A percentile compares a stretch with the other conserved stretches of the same genome.
Conservation (phyloP, 2,113 vertebrate genomes). For the Rhombomys opimus region DNA sequence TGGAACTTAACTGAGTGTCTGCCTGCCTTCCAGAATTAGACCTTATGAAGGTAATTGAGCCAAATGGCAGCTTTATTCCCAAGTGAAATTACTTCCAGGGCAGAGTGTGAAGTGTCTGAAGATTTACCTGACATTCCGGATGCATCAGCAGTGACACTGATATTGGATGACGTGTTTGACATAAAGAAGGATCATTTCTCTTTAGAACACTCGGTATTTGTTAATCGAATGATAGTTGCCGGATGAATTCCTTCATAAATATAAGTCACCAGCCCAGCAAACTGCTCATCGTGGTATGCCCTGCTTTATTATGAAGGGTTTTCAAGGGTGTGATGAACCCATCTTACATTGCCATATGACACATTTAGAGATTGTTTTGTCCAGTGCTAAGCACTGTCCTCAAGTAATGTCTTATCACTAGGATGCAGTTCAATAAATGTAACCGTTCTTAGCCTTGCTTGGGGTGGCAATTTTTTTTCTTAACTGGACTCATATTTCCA, state of each 20-base stretch:
- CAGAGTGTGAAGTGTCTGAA: constrained; percentile 52
- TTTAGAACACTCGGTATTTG: constrained; percentile 71
- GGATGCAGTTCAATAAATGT: background rate
- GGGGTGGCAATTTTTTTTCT: background rate
- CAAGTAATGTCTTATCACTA: constrained; percentile 25
- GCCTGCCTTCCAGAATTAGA: constrained; percentile 75
- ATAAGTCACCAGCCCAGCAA: constrained; percentile 3
- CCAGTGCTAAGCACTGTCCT: background rate
- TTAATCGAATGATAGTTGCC: constrained; percentile 61
- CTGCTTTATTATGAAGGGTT: constrained; percentile 59
- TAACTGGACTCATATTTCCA: background rate
- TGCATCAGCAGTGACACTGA: constrained; percentile 37
- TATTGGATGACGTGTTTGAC: constrained; percentile 53
- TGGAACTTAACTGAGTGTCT: constrained; percentile 62
- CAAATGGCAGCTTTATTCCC: constrained; percentile 67
- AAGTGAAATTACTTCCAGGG: constrained; percentile 70
- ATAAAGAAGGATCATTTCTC: constrained; percentile 63
- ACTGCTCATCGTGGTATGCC: background rate
- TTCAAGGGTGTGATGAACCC: background rate
- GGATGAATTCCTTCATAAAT: constrained; percentile 56
- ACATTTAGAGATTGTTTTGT: constrained; percentile 45
- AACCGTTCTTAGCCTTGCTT: background rate
- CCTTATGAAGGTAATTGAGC: constrained; percentile 62
- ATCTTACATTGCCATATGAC: background rate
- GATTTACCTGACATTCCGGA: constrained; percentile 65